Evolutionary conservation across 2,113 vertebrate genomes (phyloP).

Genomic region (Anthoscopus minutus): DNA sequence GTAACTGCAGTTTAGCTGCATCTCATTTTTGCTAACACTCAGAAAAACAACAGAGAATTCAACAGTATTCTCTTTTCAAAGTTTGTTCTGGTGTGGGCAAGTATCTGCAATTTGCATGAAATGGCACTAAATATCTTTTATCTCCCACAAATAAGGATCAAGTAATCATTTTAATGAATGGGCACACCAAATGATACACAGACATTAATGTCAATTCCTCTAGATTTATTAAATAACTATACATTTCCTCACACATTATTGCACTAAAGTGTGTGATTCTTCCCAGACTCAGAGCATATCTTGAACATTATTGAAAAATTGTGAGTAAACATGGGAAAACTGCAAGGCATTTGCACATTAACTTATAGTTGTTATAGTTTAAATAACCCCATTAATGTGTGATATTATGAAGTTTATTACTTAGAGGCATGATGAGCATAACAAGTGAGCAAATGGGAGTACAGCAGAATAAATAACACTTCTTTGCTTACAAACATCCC

Average conservation of each 20-base stretch:
- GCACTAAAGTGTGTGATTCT: conserved; percentile 35
- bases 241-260: conserved; percentile 33
- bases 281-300: background rate
- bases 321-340: conserved; percentile 32
- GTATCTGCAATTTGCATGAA: conserved; percentile 56
- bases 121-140: conserved; percentile 21
- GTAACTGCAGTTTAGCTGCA: background rate
- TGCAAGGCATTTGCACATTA: conserved; percentile 43
- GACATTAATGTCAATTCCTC: conserved; percentile 5
- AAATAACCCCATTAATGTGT: conserved; percentile 58
- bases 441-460: conserved; percentile 31
- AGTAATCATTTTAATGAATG: conserved; percentile 58
- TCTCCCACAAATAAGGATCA: conserved; percentile 9
- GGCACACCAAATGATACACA: background rate
- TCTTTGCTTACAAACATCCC: conserved; percentile 55
- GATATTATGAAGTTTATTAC: conserved; percentile 50
- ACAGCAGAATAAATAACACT: conserved; percentile 48
- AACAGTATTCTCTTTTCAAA: conserved; percentile 8
- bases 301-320: conserved; percentile 22
- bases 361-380: conserved; percentile 29
- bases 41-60: background rate
- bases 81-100: conserved; percentile 5
- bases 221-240: conserved; percentile 54
- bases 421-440: conserved; percentile 31
- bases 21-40: background rate